Conservation (phyloP, 2,113 vertebrate genomes). For the Thermophis baileyi region DNA sequence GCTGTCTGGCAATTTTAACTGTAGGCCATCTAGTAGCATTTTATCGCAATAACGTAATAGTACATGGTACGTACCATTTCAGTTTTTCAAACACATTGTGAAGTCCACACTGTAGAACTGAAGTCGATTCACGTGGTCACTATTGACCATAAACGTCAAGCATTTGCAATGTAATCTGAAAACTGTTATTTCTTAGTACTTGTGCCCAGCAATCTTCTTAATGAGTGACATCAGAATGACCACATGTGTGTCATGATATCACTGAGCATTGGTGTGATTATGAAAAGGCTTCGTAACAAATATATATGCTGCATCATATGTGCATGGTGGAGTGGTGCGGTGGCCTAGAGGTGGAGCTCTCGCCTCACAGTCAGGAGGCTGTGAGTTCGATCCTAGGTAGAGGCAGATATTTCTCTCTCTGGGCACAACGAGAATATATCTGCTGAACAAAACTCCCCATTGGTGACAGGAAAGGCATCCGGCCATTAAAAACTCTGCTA, state of each 20-base stretch:
- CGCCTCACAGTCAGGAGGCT: too few species aligned
- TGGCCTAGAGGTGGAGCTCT: too few species aligned
- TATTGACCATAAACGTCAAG: neutral
- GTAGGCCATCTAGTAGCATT: neutral
- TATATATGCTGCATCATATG: neutral
- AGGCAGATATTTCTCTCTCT: too few species aligned
- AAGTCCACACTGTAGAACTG: neutral
- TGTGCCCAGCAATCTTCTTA: neutral
- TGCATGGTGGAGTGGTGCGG: too few species aligned
- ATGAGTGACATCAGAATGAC: neutral
- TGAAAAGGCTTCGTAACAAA: neutral
- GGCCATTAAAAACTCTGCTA: too few species aligned
- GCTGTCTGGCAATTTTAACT: neutral
- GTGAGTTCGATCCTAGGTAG: too few species aligned
- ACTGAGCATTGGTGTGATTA: neutral
- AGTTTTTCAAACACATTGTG: neutral
- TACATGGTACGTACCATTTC: neutral
- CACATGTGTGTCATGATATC: neutral
- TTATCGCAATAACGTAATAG: neutral
- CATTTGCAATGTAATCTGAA: neutral
- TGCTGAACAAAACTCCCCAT: too few species aligned
- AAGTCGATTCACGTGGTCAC: neutral
- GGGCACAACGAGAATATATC: too few species aligned
- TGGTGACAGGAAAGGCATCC: too few species aligned
- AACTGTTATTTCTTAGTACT: neutral